Evolutionary conservation across 1,140 invertebrate genomes (phyloP).

Genomic region (Cheumatopsyche charites): DNA sequence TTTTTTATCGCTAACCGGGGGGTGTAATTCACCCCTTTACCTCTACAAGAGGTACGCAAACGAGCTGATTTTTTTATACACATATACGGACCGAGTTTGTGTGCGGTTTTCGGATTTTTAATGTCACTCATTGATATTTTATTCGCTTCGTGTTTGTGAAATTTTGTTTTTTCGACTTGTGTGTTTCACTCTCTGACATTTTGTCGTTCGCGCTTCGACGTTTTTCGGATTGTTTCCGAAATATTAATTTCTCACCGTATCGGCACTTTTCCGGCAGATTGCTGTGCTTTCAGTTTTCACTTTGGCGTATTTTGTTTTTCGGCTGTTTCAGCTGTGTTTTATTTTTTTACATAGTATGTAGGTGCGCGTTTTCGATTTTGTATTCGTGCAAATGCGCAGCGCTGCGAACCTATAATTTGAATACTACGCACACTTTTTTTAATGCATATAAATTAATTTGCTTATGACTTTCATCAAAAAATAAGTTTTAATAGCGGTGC

Average conservation of each 20-base stretch:
- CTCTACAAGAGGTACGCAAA: not conserved
- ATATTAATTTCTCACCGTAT: too few species aligned
- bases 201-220: not conserved
- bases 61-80: not conserved
- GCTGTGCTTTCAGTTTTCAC: too few species aligned
- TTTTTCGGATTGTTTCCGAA: too few species aligned
- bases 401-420: constrained; percentile 15
- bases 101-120: constrained; percentile 42
- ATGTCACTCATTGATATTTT: constrained; percentile 47
- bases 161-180: constrained; percentile 1
- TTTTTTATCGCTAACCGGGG: constrained; percentile 34
- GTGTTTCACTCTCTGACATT: not conserved
- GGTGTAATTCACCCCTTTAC: constrained; percentile 34
- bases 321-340: too few species aligned
- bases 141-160: constrained; percentile 30
- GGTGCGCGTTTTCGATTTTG: not conserved
- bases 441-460: too few species aligned
- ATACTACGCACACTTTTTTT: not conserved
- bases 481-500: too few species aligned
- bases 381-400: constrained; percentile 15
- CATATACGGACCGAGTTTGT: too few species aligned
- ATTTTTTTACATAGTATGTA: too few species aligned
- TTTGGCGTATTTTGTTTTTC: too few species aligned
- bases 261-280: too few species aligned
- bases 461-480: too few species aligned